A percentile compares a stretch with the other conserved stretches of the same genome.
Evolutionary conservation across 2,113 vertebrate genomes (phyloP).

Genomic region (Harpagus bidentatus): DNA sequence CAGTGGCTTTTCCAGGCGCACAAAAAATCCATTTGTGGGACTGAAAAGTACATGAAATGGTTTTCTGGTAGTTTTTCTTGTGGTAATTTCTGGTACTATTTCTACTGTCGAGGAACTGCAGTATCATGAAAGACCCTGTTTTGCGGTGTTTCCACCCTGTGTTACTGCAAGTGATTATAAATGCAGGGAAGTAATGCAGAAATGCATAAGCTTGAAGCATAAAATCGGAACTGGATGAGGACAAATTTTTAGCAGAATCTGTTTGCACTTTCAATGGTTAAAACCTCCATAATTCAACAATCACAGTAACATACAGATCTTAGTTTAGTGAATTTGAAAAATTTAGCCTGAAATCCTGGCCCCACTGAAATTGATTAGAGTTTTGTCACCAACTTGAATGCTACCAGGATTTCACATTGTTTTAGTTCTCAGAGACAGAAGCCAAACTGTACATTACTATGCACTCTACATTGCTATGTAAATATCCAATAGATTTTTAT

Average conservation of each 20-base stretch:
- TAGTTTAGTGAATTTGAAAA: background rate
- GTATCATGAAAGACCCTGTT: background rate
- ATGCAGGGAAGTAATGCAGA: background rate
- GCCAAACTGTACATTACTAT: background rate
- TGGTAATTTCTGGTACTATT: background rate
- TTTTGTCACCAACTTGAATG: background rate
- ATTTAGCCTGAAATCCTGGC: background rate
- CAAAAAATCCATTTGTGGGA: background rate
- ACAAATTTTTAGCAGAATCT: background rate
- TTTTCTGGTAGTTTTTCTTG: background rate
- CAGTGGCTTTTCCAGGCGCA: background rate
- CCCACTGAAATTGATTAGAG: background rate
- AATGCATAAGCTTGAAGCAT: background rate
- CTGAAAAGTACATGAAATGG: background rate
- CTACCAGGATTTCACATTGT: background rate
- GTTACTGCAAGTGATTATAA: background rate
- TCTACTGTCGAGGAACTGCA: background rate
- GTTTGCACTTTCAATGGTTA: background rate
- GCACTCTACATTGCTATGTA: background rate
- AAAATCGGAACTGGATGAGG: background rate
- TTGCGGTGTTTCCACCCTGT: background rate
- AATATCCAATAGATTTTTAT: background rate
- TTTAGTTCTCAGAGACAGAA: background rate
- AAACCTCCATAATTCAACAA: background rate
- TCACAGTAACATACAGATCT: background rate